Evolutionary conservation across 2,797 vertebrate genomes (phyloP), one percentile per base, ranked within the genome.

Genomic region (Numenius phaeopus): DNA sequence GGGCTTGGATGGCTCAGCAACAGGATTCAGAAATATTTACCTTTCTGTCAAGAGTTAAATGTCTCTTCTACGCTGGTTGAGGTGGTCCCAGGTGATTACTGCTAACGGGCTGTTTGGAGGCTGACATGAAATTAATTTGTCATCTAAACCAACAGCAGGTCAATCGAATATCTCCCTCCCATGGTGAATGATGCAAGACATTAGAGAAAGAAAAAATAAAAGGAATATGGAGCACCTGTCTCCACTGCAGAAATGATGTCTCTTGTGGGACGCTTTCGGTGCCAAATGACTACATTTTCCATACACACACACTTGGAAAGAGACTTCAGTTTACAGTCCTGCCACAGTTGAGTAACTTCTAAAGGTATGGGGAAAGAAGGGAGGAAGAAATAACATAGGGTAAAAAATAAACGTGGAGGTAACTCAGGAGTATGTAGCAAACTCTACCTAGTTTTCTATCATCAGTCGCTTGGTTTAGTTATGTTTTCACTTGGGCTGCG

Each of bases 81-180:
- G 55, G 19, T 30, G 47, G 72, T 96, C 91, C 72, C 89, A 77
- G 84, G 40, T 92, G 93, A 87, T 57, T 90, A 44, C 59, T 55
- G 30, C 42, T 88, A 92, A 95, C 0, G 0, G 82, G 82, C 61
- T 97, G 57, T 78, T 93, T 93, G 5, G 9, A 94, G 66, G n/a
- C 71, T 95, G 91, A 96, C 78, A 73, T 77, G 71, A 96, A 97
- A 97, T 96, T 91, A 97, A 93, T 94, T 96, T 95, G 78, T 96
- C 93, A 96, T 90, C 86, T 94, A 96, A 96, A 87, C 59, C 64
- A 96, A 80, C 86, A 94, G 66, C 73, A 79, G 95, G 89, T 95
- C 97, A 96, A 84, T 87, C 29, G 85, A 97, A 89, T 87, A 83
- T 89, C 85, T 96, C 46, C 83, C 80, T 95, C 94, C 91, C 97